Conservation (phyloP, 2,888 invertebrate species). For the Bombylius discolor region DNA sequence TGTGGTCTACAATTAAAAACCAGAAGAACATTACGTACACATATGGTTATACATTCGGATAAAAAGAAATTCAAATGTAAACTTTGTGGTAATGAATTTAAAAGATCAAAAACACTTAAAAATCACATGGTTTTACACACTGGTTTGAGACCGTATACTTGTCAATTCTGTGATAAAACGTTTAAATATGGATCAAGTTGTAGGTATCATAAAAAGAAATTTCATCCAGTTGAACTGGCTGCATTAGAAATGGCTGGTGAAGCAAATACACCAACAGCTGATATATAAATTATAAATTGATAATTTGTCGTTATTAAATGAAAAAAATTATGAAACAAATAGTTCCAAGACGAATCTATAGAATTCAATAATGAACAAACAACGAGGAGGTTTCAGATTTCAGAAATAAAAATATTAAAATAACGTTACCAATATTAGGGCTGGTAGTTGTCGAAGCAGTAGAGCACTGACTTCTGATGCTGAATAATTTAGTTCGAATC, state of each 20-base stretch:
- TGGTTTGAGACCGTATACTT: constrained; percentile 32
- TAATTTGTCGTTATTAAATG: no score
- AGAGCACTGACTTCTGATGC: no score
- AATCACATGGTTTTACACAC: constrained; percentile 34
- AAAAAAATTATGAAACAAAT: no score
- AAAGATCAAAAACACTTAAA: constrained; percentile 33
- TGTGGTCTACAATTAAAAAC: constrained; percentile 36
- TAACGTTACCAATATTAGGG: no score
- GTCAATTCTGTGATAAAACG: constrained; percentile 32
- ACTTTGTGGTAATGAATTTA: constrained; percentile 31
- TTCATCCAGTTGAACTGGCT: constrained; percentile 32
- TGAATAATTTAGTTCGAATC: no score
- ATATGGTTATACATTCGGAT: constrained; percentile 34
- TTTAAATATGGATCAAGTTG: constrained; percentile 37
- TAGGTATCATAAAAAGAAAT: constrained; percentile 33
- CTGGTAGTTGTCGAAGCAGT: no score
- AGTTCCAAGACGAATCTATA: no score
- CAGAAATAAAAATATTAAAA: no score
- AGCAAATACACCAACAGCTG: no score
- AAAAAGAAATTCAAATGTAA: constrained; percentile 31
- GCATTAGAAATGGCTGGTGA: constrained; percentile 32
- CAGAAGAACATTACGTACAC: constrained; percentile 37
- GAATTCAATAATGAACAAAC: no score
- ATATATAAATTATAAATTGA: no score
- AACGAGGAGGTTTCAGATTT: no score